These are phyloP conservation scores for Drosophila kurseongensis DNA, from an alignment of 1,140 invertebrate genomes.

Conservation along the genomic window DNA sequence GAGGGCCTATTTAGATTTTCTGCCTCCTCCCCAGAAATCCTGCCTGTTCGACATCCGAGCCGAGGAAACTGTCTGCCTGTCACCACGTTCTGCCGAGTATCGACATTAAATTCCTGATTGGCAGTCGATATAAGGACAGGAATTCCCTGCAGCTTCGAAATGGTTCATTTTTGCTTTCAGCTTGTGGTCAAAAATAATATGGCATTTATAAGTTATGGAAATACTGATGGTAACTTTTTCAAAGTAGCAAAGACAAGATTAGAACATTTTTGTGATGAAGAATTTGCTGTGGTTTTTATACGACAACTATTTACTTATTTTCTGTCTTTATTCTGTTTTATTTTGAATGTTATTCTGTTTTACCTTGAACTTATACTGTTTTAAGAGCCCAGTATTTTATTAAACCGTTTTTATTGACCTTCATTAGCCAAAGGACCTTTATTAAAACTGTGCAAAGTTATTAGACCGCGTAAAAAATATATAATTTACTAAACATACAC, in stretches of 20 bases:
- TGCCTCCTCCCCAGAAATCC: neutral
- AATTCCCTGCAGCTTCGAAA: slow-evolving; percentile 8
- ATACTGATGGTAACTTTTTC: neutral
- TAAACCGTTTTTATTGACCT: too few species aligned
- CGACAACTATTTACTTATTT: too few species aligned
- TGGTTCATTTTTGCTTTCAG: neutral
- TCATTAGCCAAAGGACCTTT: too few species aligned
- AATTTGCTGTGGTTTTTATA: too few species aligned
- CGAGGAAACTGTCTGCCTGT: slow-evolving; percentile 14
- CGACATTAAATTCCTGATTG: slow-evolving; percentile 30
- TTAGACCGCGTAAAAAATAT: too few species aligned
- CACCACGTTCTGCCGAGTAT: slow-evolving; percentile 21
- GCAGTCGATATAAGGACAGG: slow-evolving; percentile 7
- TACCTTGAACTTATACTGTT: too few species aligned
- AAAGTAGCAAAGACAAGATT: neutral
- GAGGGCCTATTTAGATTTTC: slow-evolving; percentile 33
- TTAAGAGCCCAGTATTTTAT: too few species aligned
- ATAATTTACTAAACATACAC: too few species aligned
- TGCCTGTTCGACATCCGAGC: neutral
- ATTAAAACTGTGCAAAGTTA: too few species aligned
- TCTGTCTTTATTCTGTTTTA: too few species aligned
- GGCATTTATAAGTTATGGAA: neutral
- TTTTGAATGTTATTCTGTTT: too few species aligned
- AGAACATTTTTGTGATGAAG: too few species aligned
- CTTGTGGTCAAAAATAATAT: neutral